Evolutionary conservation across 2,888 invertebrate species (phyloP), one percentile per base, ranked within the genome.

Genomic region (Chirona hameri): DNA sequence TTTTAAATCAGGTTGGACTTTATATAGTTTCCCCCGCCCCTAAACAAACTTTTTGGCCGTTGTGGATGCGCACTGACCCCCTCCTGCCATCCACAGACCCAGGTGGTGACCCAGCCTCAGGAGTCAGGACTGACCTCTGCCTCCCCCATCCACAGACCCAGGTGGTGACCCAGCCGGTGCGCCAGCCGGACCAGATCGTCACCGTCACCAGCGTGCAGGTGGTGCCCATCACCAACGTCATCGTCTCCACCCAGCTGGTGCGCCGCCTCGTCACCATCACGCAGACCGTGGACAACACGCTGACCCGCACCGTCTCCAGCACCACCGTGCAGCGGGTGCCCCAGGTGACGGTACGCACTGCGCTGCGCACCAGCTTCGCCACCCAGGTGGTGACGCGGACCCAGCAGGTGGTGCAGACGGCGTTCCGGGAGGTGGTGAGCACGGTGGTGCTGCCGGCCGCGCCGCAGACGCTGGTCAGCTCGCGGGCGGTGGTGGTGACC

Each of bases 281-380:
- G 7, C n/a, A n/a, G 10, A 65, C 65, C n/a, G 27, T 27, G 0
- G 65, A 24, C 65, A 65, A 65, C 29, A 84, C 83, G 31, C 83
- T 83, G 15, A 84, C 83, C 14, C 82, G 79, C 81, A 84, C 84
- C 27, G 82, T 80, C 24, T 57, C 69, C 46, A 79, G 83, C 60
- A 83, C 83, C 31, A 82, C 81, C 18, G 82, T 83, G 29, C 80
- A 83, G 27, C 82, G 83, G 46, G 82, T 83, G 72, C 84, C 84
- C 10, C 31, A 65, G 69, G 83, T 81, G 48, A 29, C 81, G 7
- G 83, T 82, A 14, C 82, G 72, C 12, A 83, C 83, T 29, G 82
- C 83, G 48, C 83, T 81, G 76, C 82, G 82, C 65, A 84, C 84
- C 29, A 83, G 82, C 81, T 81, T 80, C 81, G 82, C 83, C 80